Conservation (phyloP, 2,797 vertebrate genomes). For the Eidolon dupreanum region DNA sequence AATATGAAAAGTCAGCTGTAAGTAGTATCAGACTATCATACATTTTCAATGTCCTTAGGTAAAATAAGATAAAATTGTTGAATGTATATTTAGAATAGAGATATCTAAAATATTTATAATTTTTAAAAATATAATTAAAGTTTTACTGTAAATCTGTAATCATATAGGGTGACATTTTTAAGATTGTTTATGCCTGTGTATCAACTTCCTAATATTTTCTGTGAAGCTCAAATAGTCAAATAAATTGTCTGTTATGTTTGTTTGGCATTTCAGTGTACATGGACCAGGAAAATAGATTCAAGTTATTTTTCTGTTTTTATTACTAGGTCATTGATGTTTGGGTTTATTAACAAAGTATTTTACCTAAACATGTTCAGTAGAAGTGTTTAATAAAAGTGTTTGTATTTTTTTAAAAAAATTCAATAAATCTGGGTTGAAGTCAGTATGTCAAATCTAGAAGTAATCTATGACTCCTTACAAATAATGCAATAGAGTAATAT, state of each 20-base stretch:
- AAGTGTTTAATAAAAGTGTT: conserved; percentile 39
- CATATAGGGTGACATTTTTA: conserved; percentile 37
- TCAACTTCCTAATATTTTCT: conserved; percentile 30
- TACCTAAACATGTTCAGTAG: conserved; percentile 18
- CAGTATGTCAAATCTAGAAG: conserved; percentile 16
- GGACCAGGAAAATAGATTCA: conserved; percentile 42
- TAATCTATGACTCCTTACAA: background rate
- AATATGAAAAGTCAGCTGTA: conserved; percentile 34
- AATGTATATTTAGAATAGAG: conserved; percentile 33
- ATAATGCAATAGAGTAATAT: background rate
- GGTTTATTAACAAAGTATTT: conserved; percentile 53
- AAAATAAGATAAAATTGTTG: conserved; percentile 34
- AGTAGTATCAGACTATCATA: background rate
- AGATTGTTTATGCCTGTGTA: background rate
- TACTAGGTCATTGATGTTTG: conserved; percentile 28
- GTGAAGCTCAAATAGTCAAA: background rate
- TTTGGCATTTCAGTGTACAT: conserved; percentile 23
- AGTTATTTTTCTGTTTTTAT: conserved; percentile 45
- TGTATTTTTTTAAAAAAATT: conserved; percentile 44
- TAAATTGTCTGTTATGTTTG: background rate
- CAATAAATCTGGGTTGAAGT: conserved; percentile 32
- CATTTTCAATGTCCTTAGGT: conserved; percentile 31
- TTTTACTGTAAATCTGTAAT: conserved; percentile 51
- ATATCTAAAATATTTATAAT: conserved; percentile 21
- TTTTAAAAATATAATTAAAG: conserved; percentile 10